Evolutionary conservation across 2,113 vertebrate genomes (phyloP).

Genomic region (Myotis brandtii): DNA sequence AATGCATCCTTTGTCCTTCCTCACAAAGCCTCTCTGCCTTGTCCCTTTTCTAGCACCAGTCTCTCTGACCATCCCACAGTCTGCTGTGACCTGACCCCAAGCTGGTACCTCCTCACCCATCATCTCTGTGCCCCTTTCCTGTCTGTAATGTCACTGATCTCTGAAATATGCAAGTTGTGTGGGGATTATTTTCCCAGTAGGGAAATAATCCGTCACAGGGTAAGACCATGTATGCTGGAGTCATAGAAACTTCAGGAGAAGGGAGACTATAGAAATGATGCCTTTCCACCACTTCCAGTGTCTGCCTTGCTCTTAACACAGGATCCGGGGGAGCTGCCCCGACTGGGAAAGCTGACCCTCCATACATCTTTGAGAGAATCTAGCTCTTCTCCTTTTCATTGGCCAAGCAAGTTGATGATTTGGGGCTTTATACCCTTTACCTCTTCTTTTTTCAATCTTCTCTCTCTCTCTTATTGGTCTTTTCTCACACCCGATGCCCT

Average conservation of each 20-base stretch:
- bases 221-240: neutral
- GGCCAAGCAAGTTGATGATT: neutral
- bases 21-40: neutral
- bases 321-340: accelerated
- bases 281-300: neutral
- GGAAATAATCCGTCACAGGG: neutral
- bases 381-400: neutral
- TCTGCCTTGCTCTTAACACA: neutral
- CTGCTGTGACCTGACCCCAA: neutral
- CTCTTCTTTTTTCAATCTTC: neutral
- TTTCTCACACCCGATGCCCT: neutral
- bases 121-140: neutral
- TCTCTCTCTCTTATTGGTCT: neutral
- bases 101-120: neutral
- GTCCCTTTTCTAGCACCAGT: neutral
- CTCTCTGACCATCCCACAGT: neutral
- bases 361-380: neutral
- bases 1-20: neutral
- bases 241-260: too few relatives aligned
- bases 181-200: neutral
- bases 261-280: neutral
- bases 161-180: neutral
- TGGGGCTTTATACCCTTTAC: neutral
- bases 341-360: neutral
- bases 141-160: neutral